Evolutionary conservation across 2,888 invertebrate genomes (phyloP), one percentile per base, ranked within the genome.

Genomic region (Leptopilina drosophilae): DNA sequence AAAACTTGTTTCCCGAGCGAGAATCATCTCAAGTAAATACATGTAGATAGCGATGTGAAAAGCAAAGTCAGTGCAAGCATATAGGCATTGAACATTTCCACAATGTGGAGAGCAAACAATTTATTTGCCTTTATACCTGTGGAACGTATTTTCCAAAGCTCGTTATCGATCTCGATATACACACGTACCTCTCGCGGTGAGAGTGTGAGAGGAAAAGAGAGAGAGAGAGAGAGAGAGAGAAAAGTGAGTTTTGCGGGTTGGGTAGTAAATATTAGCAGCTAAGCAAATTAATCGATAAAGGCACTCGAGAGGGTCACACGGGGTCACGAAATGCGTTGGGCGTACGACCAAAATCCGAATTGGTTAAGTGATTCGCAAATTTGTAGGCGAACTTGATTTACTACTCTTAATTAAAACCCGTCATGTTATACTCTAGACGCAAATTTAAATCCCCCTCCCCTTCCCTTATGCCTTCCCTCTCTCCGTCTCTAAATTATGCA

Each of bases 211-310:
- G 33, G 33, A 4, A 5, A 33, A 5, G 3, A 5, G 3, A 5
- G 33, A 4, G 33, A 4, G 33, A 26, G 26, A 26, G 73, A n/a
- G 56, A 56, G 7, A 42, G 42, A 53, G 56, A 56, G 69, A 26
- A 49, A 69, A 69, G 69, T 69, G 56, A 73, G 56, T 73, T 73
- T 73, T 73, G 53, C 56, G 73, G 33, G 73, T 73, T 73, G 56
- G 73, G 56, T 73, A 73, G 73, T 73, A 73, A 79, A 67, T 69
- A 77, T 79, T 77, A 77, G 69, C 77, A 77, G 64, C 64, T 62
- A 40, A 69, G 79, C 53, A 79, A 77, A 77, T 75, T 80, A 80
- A 46, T 66, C 66, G 80, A 75, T 75, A 66, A 67, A 80, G 75
- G 64, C 64, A 77, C n/a, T 76, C 49, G 33, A 66, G 33, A 66